Evolutionary conservation across 2,113 vertebrate species (phyloP), one percentile per base, ranked within the genome.

Genomic region (Dromaius novaehollandiae): DNA sequence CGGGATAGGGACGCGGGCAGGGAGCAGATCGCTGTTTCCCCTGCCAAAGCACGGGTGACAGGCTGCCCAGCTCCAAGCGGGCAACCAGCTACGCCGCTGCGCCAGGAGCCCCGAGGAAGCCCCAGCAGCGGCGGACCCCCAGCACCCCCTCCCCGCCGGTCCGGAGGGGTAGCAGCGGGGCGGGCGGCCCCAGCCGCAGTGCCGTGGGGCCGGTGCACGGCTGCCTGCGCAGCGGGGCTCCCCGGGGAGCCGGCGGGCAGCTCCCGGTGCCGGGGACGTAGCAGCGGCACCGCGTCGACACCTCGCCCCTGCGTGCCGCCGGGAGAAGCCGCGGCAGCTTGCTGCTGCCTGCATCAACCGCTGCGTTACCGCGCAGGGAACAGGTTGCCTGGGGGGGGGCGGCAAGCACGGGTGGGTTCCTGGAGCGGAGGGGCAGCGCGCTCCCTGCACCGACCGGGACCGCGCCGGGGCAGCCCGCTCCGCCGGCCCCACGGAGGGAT

Each of bases 121-220:
- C 1, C n/a, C n/a, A n/a, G 6, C 9, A 5, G 3, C 48, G 0
- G 1, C 0, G 0, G 17, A 18, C 40, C 63, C 24, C 9, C 22
- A 6, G 20, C 58, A 11, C 6, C 11, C 60, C 48, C 11, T 30
- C 21, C 85, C 40, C 1, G 18, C 7, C 26, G 19, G 60, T 32
- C 44, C 16, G 58, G 30, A 30, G 5, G 73, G 32, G 40, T 2
- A 19, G 40, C 34, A 17, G 34, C 53, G 56, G 19, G 22, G 16
- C 82, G 26, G 32, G 55, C 55, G 34, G 68, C 61, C 44, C 24
- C 2, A n/a, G 36, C 56, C 61, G 38, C 34, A 40, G 42, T 0
- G 32, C 4, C 0, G 32, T 0, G 1, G 63, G 11, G 63, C 55
- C 28, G 0, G 2, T 11, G 40, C 63, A 10, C 46, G 46, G 18